These are phyloP conservation scores for Cyclophora punctaria DNA, from an alignment of 2,888 invertebrate genomes.

Conservation along the genomic window DNA sequence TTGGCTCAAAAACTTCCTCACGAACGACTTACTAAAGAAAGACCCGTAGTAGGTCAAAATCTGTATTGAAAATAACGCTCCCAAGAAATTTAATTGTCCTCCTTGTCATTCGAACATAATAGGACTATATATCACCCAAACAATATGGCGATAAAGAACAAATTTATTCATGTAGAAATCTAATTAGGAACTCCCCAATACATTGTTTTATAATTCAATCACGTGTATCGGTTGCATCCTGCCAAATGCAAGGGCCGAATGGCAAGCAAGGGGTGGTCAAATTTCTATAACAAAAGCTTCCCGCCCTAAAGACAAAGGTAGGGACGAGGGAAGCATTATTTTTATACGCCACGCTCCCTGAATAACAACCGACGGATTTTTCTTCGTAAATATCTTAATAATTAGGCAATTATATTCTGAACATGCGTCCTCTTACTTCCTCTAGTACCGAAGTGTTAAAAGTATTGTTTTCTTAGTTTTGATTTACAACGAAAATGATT, in stretches of 20 bases:
- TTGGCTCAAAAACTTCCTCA: no score
- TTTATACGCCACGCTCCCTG: conserved; percentile 62
- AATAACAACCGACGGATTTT: conserved; percentile 59
- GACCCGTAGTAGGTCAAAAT: no score
- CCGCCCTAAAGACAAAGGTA: conserved; percentile 62
- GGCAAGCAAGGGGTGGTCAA: conserved; percentile 59
- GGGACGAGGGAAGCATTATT: conserved; percentile 66
- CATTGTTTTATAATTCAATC: conserved; percentile 54
- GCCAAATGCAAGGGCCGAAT: conserved; percentile 61
- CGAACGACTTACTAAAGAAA: no score
- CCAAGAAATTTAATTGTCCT: no score
- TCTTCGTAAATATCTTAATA: conserved; percentile 70
- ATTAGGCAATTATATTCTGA: conserved; percentile 63
- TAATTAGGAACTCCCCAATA: conserved; percentile 27
- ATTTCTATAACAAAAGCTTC: conserved; percentile 49
- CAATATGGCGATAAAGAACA: conserved; percentile 1
- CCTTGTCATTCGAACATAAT: no score
- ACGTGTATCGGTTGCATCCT: conserved; percentile 69
- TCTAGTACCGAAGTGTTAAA: conserved; percentile 44
- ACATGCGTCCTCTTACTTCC: conserved; percentile 61
- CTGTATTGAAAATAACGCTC: no score
- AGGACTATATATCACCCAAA: no score
- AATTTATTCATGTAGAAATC: conserved; percentile 13
- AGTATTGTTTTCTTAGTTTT: conserved; percentile 46
- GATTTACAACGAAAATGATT: conserved; percentile 57